phyloP scores from a whole-genome alignment of 2,888 invertebrate species.

The Drosophila anceps region DNA sequence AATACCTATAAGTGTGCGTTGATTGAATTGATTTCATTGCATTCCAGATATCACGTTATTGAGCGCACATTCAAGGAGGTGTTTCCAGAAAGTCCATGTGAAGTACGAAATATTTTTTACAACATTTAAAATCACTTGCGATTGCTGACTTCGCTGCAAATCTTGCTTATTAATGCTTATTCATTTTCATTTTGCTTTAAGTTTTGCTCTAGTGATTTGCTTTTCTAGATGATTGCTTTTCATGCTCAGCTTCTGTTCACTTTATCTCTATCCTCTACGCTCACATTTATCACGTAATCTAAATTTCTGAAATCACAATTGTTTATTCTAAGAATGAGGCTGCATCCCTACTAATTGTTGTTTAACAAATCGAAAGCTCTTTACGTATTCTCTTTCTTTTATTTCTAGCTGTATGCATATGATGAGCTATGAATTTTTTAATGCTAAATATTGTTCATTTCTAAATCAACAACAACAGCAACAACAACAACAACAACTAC shows the following conservation, averaged over 20 bases:
- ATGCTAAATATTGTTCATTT: slow-evolving; percentile 70
- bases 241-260: slow-evolving; percentile 11
- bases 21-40: slow-evolving; percentile 18
- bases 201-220: slow-evolving; percentile 11
- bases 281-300: not conserved
- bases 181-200: slow-evolving; percentile 20
- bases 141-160: slow-evolving; percentile 46
- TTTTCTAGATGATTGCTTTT: slow-evolving; percentile 16
- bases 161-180: slow-evolving; percentile 39
- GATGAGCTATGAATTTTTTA: slow-evolving; percentile 78
- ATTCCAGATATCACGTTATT: slow-evolving; percentile 83
- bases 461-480: slow-evolving; percentile 53
- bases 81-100: slow-evolving; percentile 84
- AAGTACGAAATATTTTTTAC: slow-evolving; percentile 85
- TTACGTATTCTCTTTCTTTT: slow-evolving; percentile 75
- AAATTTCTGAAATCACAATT: not conserved
- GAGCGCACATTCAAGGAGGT: slow-evolving; percentile 84
- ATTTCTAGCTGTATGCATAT: slow-evolving; percentile 79
- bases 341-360: slow-evolving; percentile 40
- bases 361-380: slow-evolving; percentile 56
- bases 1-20: too few relatives aligned
- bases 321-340: slow-evolving; percentile 11
- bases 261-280: not conserved
- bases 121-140: slow-evolving; percentile 68
- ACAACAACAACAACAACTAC: slow-evolving; percentile 26